A percentile compares a stretch with the other conserved stretches of the same genome.
phyloP scores from a whole-genome alignment of 2,797 vertebrate species.

The Gephyroberyx darwinii region DNA sequence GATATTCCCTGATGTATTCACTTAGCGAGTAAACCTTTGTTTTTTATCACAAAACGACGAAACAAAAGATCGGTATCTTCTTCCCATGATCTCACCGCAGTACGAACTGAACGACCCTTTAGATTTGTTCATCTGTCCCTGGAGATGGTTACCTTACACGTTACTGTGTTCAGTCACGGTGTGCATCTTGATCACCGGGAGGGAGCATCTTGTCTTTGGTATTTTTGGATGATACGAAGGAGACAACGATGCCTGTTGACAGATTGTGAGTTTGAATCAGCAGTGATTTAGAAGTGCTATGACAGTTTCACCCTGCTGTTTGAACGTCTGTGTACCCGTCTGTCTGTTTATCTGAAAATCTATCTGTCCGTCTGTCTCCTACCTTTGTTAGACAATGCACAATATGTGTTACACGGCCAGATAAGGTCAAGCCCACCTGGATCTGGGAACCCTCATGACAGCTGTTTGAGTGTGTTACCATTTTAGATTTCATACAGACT shows the following conservation, averaged over 20 bases:
- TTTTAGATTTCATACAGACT: constrained; percentile 36
- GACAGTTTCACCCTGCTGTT: constrained; percentile 22
- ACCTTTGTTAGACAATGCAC: constrained; percentile 21
- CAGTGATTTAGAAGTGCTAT: constrained; percentile 10
- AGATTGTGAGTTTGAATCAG: constrained; percentile 35
- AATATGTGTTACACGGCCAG: constrained; percentile 19
- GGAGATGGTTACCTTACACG: constrained; percentile 36
- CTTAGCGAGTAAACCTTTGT: constrained; percentile 50
- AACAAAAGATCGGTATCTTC: constrained; percentile 62
- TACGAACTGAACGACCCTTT: constrained; percentile 47
- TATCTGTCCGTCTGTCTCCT: constrained; percentile 43
- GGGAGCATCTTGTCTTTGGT: constrained; percentile 52
- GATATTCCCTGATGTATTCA: constrained; percentile 30
- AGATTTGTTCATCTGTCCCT: constrained; percentile 32
- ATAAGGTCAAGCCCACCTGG: constrained; percentile 18
- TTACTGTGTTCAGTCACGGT: constrained; percentile 32
- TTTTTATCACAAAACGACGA: constrained; percentile 61
- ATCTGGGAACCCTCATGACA: constrained; percentile 29
- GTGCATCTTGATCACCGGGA: constrained; percentile 64
- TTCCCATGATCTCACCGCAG: constrained; percentile 57
- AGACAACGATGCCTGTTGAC: constrained; percentile 39
- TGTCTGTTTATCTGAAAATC: constrained; percentile 47
- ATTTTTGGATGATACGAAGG: constrained; percentile 31
- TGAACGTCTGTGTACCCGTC: constrained; percentile 22
- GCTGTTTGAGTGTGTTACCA: constrained; percentile 46